Evolutionary conservation across 2,797 vertebrate genomes (phyloP).

Genomic region (Enteromius anoplus): DNA sequence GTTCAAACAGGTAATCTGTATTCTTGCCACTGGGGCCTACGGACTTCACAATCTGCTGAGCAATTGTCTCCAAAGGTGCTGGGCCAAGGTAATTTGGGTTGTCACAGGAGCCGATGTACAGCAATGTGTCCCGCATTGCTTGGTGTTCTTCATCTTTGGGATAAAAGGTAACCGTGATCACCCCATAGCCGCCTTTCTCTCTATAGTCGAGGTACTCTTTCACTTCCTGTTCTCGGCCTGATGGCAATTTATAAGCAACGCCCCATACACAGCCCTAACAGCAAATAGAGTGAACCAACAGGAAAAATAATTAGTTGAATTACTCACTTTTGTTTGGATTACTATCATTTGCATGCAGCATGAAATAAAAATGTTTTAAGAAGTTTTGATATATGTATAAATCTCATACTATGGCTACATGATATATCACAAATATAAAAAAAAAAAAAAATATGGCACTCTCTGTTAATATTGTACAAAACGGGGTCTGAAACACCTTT

Average conservation of each 20-base stretch:
- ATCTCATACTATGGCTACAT: background rate
- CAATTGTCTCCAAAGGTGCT: slow-evolving; percentile 93
- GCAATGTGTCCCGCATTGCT: slow-evolving; percentile 80
- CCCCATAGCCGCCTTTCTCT: slow-evolving; percentile 95
- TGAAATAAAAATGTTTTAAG: too few relatives aligned
- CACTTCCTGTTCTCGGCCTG: slow-evolving; percentile 89
- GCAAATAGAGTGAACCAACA: background rate
- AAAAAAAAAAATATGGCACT: background rate
- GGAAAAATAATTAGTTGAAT: background rate
- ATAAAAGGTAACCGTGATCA: slow-evolving; percentile 85
- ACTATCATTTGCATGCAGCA: background rate
- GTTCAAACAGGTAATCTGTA: slow-evolving; percentile 94
- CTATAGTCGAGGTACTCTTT: slow-evolving; percentile 93
- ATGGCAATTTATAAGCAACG: slow-evolving; percentile 91
- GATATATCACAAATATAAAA: background rate
- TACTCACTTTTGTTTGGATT: background rate
- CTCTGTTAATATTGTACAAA: background rate
- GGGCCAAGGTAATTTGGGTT: slow-evolving; percentile 97
- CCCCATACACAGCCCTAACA: slow-evolving; percentile 93
- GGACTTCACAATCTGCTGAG: slow-evolving; percentile 87
- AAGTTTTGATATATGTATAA: background rate
- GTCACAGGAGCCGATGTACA: slow-evolving; percentile 92
- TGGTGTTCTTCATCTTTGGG: slow-evolving; percentile 75
- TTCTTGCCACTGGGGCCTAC: slow-evolving; percentile 92
- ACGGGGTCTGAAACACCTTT: background rate